Evolutionary conservation across 2,113 vertebrate species (phyloP).

Genomic region (Nansenia antarctica): DNA sequence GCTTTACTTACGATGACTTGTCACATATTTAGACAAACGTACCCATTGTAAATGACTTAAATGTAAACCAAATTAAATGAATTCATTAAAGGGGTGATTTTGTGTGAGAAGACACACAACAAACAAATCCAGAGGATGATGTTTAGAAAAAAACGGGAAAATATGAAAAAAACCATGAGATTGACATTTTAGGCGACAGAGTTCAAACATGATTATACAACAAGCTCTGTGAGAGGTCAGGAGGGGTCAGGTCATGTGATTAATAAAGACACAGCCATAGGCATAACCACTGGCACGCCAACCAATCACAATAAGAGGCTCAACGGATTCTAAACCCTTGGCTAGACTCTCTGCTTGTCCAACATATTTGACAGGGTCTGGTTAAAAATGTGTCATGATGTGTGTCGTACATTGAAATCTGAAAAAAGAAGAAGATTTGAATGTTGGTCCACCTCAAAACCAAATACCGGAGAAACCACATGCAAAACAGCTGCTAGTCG

Average conservation of each 20-base stretch:
- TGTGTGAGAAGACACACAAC: not conserved
- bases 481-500: no score
- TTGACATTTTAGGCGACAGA: not conserved
- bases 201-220: conserved; percentile 27
- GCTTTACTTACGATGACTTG: no score
- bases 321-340: not conserved
- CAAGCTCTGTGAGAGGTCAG: conserved; percentile 11
- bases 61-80: no score
- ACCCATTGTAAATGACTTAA: no score
- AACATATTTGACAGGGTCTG: no score
- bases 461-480: no score
- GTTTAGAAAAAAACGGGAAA: not conserved
- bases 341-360: not conserved
- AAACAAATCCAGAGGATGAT: not conserved
- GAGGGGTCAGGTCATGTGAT: conserved; percentile 11
- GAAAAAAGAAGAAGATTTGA: no score
- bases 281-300: not conserved
- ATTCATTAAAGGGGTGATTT: not conserved
- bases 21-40: no score
- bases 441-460: no score
- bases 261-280: conserved; percentile 12
- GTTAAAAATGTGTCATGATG: no score
- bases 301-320: not conserved
- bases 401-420: no score
- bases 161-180: not conserved